phyloP scores from a whole-genome alignment of 2,888 invertebrate genomes.

The Nomada fabriciana region DNA sequence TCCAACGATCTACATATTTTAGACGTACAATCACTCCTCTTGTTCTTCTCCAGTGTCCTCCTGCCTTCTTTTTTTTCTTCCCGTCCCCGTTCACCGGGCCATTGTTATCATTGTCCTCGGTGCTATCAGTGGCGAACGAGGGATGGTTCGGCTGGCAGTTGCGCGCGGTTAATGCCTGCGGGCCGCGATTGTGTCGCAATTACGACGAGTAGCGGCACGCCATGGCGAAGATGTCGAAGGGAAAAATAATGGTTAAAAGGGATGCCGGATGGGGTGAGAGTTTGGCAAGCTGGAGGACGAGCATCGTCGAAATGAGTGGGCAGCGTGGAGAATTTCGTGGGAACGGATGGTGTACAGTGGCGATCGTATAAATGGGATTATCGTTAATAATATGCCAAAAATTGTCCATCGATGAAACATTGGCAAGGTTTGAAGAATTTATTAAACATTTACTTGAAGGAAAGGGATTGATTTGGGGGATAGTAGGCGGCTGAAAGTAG shows the following conservation, averaged over 20 bases:
- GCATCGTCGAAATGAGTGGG: constrained; percentile 67
- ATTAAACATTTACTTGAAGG: too few species aligned
- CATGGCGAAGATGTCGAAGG: constrained; percentile 65
- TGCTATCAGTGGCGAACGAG: constrained; percentile 47
- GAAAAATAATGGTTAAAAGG: constrained; percentile 64
- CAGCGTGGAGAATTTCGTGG: constrained; percentile 43
- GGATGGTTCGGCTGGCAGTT: constrained; percentile 54
- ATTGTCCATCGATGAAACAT: too few species aligned
- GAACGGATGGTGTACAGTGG: constrained; percentile 1
- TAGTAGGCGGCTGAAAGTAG: too few species aligned
- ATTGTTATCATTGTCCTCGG: constrained; percentile 65
- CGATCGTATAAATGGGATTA: constrained; percentile 7
- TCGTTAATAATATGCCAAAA: not conserved
- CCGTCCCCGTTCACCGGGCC: constrained; percentile 13
- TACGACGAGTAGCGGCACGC: constrained; percentile 66
- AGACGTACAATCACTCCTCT: not conserved
- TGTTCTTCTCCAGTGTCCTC: not conserved
- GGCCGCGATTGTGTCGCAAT: constrained; percentile 70
- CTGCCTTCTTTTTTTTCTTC: not conserved
- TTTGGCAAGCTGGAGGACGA: constrained; percentile 12
- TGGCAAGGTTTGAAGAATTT: too few species aligned
- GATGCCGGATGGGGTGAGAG: not conserved
- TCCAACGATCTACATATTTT: constrained; percentile 51
- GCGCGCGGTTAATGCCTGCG: constrained; percentile 58
- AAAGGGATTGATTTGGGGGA: too few species aligned